Percentiles rank a stretch among this genome's conserved stretches.
Conservation (phyloP, 2,797 vertebrate genomes). For the Serranus cabrilla region DNA sequence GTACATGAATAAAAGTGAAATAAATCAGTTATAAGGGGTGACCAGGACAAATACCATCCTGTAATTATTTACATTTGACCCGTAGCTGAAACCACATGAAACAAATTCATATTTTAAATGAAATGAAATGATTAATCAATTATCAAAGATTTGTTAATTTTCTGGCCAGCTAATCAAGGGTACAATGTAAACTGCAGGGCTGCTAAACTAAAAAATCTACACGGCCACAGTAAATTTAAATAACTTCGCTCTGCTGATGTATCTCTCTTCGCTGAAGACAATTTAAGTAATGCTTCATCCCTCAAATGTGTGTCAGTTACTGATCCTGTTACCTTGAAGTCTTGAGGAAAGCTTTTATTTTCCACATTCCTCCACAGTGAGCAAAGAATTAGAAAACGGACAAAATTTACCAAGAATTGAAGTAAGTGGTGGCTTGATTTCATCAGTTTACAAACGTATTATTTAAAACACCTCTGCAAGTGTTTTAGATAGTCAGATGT, state of each 20-base stretch:
- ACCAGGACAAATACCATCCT: background rate
- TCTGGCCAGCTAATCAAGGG: background rate
- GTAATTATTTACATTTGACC: background rate
- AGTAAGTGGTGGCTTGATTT: too few species aligned
- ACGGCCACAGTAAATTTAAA: background rate
- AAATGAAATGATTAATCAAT: background rate
- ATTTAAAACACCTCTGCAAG: too few species aligned
- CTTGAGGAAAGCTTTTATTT: too few species aligned
- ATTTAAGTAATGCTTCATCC: background rate
- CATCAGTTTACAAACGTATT: too few species aligned
- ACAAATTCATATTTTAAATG: background rate
- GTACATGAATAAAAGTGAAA: background rate
- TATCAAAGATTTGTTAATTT: constrained; percentile 9
- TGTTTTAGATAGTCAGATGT: too few species aligned
- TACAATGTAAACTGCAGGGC: constrained; percentile 2
- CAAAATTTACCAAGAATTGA: too few species aligned
- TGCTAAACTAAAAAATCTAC: constrained; percentile 1
- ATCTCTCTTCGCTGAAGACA: constrained; percentile 9
- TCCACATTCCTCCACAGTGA: too few species aligned
- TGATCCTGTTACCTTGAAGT: too few species aligned
- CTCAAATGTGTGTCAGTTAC: too few species aligned
- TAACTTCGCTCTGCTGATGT: background rate
- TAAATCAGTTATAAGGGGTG: background rate
- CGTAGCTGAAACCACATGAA: background rate
- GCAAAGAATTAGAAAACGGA: too few species aligned